A percentile compares a stretch with the other conserved stretches of the same genome.
Conservation (phyloP, 2,113 vertebrate species). For the Turnix velox region DNA sequence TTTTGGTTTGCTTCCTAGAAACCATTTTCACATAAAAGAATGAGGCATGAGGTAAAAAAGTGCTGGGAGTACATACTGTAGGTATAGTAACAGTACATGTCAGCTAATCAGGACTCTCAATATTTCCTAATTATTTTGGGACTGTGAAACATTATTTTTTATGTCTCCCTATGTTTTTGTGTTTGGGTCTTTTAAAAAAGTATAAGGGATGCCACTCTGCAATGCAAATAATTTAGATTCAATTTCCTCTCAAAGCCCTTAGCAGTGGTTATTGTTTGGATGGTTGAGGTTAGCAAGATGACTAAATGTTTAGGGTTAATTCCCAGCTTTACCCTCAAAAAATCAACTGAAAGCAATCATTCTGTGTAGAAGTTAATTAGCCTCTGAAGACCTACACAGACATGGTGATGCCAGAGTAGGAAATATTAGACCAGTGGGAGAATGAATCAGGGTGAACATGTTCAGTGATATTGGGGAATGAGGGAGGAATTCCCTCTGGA, state of each 20-base stretch:
- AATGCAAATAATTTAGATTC: neutral
- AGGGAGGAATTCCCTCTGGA: neutral
- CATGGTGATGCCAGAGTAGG: neutral
- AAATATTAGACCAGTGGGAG: neutral
- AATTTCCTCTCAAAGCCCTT: neutral
- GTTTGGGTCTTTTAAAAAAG: neutral
- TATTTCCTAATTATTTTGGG: neutral
- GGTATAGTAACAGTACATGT: neutral
- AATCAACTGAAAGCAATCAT: neutral
- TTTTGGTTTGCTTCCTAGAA: neutral
- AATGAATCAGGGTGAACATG: neutral
- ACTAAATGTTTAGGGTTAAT: neutral
- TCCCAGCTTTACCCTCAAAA: neutral
- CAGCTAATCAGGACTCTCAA: neutral
- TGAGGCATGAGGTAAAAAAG: neutral
- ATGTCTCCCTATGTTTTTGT: neutral
- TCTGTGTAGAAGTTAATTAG: neutral
- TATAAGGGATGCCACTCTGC: neutral
- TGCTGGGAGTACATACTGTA: neutral
- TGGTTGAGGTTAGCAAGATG: neutral
- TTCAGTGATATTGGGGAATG: neutral
- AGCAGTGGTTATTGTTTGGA: neutral
- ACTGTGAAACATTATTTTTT: neutral
- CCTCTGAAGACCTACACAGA: neutral
- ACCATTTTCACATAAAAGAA: neutral